Evolutionary conservation across 2,113 vertebrate species (phyloP), one percentile per base, ranked within the genome.

Genomic region (Sinocyclocheilus anshuiensis): DNA sequence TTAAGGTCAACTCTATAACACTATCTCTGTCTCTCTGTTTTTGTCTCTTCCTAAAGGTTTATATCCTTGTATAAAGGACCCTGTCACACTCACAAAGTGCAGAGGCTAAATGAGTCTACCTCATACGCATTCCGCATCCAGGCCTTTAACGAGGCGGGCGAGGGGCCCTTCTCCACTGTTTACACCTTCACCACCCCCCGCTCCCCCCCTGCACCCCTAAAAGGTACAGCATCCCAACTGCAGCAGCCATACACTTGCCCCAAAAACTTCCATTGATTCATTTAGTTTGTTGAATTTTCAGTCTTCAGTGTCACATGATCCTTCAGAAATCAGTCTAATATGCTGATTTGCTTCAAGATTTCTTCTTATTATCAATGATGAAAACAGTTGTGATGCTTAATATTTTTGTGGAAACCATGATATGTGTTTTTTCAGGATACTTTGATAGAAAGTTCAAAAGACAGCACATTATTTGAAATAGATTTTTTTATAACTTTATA

Each of bases 21-120:
- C 24, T 59, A 16, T 89, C 76, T 50, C 85, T 26, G 18, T 45
- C 42, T 45, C 29, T 74, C 22, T 75, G 6, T 29, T 10, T 13
- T 57, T 57, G 18, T 84, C 12, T 87, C 33, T 55, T 24, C 9
- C 33, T 94, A 22, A 94, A 99, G 98, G 94, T 97, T 99, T 94
- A 86, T 97, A 85, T 96, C 96, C 91, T 94, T 99, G 89, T 99
- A 98, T 92, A 97, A 96, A 97, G 98, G 98, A 91, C 96, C 97
- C n/a, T 98, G 97, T 95, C 98, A 99, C 94, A 99, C 97, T 86
- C 97, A 99, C 92, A 99, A 99, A 96, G 98, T 99, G 90, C 98
- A 99, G 94, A 96, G 98, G 92, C 96, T 99, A 92, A 97, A 94
- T 94, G 98, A 99, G 94, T 98, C 97, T 87, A 99, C 97, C 75